Evolutionary conservation across 2,888 invertebrate species (phyloP).

Genomic region (Yponomeuta plumbellus): DNA sequence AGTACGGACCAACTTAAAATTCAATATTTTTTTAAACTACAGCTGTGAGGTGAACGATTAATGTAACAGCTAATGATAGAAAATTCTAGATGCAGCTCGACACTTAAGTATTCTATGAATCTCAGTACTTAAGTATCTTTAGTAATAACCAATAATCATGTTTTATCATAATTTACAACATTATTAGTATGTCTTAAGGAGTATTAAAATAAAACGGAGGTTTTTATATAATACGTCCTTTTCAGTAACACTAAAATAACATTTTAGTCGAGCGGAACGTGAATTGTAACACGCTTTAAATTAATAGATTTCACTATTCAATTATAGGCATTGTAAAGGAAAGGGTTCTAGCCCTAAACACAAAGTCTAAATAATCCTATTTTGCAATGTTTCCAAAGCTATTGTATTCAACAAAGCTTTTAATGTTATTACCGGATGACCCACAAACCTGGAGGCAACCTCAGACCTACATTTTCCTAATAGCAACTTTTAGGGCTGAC

Average conservation of each 20-base stretch:
- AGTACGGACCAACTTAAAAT: too few relatives aligned
- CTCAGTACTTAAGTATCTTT: too few relatives aligned
- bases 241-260: neutral
- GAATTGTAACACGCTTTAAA: neutral
- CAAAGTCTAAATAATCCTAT: constrained; percentile 1
- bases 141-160: too few relatives aligned
- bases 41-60: too few relatives aligned
- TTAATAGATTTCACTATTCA: neutral
- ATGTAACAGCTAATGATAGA: too few relatives aligned
- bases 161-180: too few relatives aligned
- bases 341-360: neutral
- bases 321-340: neutral
- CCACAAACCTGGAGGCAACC: neutral
- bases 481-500: neutral
- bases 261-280: neutral
- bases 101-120: too few relatives aligned
- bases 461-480: neutral
- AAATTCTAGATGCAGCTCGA: too few relatives aligned
- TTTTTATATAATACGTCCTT: too few relatives aligned
- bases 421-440: constrained; percentile 11
- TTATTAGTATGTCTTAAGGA: too few relatives aligned
- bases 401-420: constrained; percentile 9
- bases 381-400: neutral
- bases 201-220: too few relatives aligned
- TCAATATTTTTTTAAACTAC: too few relatives aligned